phyloP scores from a whole-genome alignment of 1,140 invertebrate species.

The Hypothenemus hampei region DNA sequence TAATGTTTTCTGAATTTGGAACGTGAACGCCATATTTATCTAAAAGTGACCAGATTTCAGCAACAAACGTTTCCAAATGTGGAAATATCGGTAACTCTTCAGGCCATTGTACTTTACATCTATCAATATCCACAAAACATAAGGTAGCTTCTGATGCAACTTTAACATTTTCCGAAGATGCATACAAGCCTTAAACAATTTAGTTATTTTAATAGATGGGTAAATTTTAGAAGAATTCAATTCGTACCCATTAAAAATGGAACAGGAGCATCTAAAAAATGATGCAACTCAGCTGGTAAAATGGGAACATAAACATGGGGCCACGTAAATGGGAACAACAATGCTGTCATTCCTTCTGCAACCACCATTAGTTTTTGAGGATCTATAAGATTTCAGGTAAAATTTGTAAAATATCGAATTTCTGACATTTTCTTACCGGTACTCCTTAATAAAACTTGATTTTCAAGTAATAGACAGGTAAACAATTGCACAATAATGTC shows the following conservation, averaged over 20 bases:
- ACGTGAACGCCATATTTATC: constrained; percentile 64
- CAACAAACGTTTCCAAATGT: constrained; percentile 76
- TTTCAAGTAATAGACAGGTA: constrained; percentile 92
- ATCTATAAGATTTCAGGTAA: constrained; percentile 56
- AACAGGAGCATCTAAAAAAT: constrained; percentile 98
- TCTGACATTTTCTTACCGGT: constrained; percentile 60
- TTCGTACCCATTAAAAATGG: constrained; percentile 94
- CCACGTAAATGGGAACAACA: constrained; percentile 95
- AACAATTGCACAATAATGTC: constrained; percentile 92
- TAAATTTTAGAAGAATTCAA: background rate
- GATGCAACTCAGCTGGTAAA: constrained; percentile 87
- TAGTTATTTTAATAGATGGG: too few relatives aligned
- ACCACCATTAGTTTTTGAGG: constrained; percentile 95
- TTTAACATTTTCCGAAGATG: constrained; percentile 47
- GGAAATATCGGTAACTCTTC: constrained; percentile 95
- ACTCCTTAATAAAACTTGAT: constrained; percentile 92
- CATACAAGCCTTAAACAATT: constrained; percentile 49
- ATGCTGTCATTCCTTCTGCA: constrained; percentile 84
- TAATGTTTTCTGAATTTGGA: constrained; percentile 39
- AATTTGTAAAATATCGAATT: constrained; percentile 4
- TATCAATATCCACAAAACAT: constrained; percentile 95
- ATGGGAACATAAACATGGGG: constrained; percentile 99
- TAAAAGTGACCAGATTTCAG: constrained; percentile 77
- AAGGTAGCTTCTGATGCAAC: constrained; percentile 74
- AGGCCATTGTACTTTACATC: constrained; percentile 83